Conservation (phyloP, 1,140 invertebrate species). For the Colletes latitarsis region DNA sequence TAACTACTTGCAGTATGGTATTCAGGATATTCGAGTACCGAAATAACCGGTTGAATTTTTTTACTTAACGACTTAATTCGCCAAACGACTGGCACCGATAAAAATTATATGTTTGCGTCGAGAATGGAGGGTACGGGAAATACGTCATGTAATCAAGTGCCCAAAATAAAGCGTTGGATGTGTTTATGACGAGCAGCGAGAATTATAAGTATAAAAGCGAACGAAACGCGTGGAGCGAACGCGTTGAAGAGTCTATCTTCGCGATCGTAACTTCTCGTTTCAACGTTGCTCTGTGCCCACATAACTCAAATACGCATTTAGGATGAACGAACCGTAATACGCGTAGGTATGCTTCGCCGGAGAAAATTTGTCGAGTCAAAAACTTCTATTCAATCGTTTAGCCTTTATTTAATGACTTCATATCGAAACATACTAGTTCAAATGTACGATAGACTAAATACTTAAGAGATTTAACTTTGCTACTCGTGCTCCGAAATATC, state of each 20-base stretch:
- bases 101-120: too few species aligned
- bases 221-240: neutral
- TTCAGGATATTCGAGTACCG: too few species aligned
- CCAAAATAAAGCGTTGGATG: neutral
- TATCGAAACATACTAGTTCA: too few species aligned
- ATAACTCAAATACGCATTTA: constrained; percentile 3
- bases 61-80: too few species aligned
- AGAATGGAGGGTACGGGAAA: neutral
- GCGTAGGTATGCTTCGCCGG: neutral
- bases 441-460: too few species aligned
- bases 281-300: neutral
- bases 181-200: neutral
- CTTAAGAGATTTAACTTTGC: too few species aligned
- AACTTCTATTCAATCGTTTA: neutral
- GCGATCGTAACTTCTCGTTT: constrained; percentile 17
- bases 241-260: neutral
- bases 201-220: neutral
- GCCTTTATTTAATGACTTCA: too few species aligned
- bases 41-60: too few species aligned
- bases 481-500: too few species aligned
- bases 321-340: neutral
- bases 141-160: neutral
- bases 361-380: constrained; percentile 9
- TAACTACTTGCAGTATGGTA: too few species aligned
- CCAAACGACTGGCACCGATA: too few species aligned